A percentile compares a stretch with the other conserved stretches of the same genome.
Evolutionary conservation across 2,888 invertebrate species (phyloP).

Genomic region (Exocentrus adspersus): DNA sequence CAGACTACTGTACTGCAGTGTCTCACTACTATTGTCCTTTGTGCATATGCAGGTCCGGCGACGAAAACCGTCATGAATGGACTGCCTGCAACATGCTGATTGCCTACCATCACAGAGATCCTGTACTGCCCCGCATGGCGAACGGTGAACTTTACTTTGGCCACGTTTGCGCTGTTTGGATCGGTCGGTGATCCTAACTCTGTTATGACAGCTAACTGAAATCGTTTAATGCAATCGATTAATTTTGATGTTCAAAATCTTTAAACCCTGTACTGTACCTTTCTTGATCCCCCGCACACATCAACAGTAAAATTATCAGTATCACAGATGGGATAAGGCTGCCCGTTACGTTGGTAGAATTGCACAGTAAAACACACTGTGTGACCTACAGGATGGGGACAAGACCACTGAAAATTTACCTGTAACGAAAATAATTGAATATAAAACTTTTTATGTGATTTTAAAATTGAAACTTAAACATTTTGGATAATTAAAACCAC

Average conservation of each 20-base stretch:
- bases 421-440: conserved; percentile 46
- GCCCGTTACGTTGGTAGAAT: conserved; percentile 93
- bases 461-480: too few relatives aligned
- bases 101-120: conserved; percentile 85
- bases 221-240: too few relatives aligned
- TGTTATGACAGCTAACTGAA: conserved; percentile 80
- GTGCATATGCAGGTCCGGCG: conserved; percentile 85
- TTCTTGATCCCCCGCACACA: conserved; percentile 85
- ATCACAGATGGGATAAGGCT: conserved; percentile 94
- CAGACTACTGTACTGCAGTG: conserved; percentile 88
- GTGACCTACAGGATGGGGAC: conserved; percentile 88
- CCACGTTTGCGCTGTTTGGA: conserved; percentile 85
- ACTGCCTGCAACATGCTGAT: conserved; percentile 84
- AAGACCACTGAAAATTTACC: conserved; percentile 91
- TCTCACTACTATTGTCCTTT: conserved; percentile 83
- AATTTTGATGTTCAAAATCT: too few relatives aligned
- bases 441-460: too few relatives aligned
- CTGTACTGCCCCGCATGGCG: conserved; percentile 90
- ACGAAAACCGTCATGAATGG: conserved; percentile 86
- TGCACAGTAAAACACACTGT: conserved; percentile 91
- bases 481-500: too few relatives aligned
- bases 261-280: conserved; percentile 67
- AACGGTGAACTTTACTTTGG: conserved; percentile 91
- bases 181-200: conserved; percentile 90
- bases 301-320: conserved; percentile 89